Base-by-base conservation (phyloP, 2,113 vertebrate species). In the Strigops habroptila region DNA sequence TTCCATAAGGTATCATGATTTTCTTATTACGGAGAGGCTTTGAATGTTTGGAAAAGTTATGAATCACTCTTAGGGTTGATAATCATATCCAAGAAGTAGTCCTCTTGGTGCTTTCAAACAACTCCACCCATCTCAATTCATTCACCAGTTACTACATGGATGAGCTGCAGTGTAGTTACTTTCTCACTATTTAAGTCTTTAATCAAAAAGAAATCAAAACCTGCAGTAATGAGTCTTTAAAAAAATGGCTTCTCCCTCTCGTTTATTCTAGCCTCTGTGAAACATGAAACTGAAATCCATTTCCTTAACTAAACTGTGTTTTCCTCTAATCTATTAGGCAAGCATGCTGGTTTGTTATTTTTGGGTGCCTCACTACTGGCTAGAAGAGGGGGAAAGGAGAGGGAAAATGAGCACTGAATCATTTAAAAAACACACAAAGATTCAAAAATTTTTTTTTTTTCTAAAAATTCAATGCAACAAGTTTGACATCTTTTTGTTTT, bases 121-220 rank as follows among this genome's bases (percentile, higher is more conserved):
- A 15, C 80, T 88, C 86, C 78, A 85, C 65, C 92, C 86, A n/a
- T 82, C 49, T 86, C 83, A 71, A 17, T 90, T 93, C 86, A 93
- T 93, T 96, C 69, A 88, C 41, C 60, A 51, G 11, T 60, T 89
- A 19, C 81, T 55, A 43, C 55, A 57, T 8, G 55, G 80, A 75
- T 3, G 3, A 86, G 64, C 57, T 52, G 30, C 44, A 67, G 57
- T 12, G 8, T 14, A 75, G 41, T 76, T 81, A 53, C 18, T 78
- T 62, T 73, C 69, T 91, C 1, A 0, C 39, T 74, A 3, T 39
- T 82, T 46, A 15, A 85, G 67, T 67, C 63, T 88, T 76, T 77
- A 83, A 70, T 46, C 31, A 92, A 60, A 73, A 83, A 67, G 71
- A 75, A 92, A 96, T 92, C 18, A 74, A 93, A 69, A 82, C 19